Percentiles rank a stretch among this genome's conserved stretches.
Conservation (phyloP, 2,797 vertebrate species). For the Prunella strophiata region DNA sequence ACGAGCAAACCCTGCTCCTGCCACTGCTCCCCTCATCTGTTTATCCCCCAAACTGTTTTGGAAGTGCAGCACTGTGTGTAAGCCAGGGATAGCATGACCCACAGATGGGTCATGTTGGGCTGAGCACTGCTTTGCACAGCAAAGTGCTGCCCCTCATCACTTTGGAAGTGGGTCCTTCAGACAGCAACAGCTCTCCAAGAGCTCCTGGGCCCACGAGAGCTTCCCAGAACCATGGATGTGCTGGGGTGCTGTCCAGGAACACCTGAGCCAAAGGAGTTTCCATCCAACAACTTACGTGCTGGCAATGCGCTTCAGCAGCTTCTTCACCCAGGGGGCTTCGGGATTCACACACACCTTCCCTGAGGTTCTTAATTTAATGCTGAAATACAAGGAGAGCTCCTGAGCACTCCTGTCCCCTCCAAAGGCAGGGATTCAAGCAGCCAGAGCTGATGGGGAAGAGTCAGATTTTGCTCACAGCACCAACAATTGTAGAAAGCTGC, state of each 20-base stretch:
- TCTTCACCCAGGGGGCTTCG: constrained; percentile 43
- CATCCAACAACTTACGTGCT: constrained; percentile 21
- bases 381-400: not conserved
- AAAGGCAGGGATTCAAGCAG: no score
- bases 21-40: accelerated
- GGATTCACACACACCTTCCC: constrained; percentile 60
- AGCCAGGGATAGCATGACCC: accelerated
- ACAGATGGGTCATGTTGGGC: accelerated
- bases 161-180: not conserved
- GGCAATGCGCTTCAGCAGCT: constrained; percentile 60
- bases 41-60: accelerated
- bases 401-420: not conserved
- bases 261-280: not conserved
- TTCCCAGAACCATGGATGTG: accelerated
- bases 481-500: not conserved
- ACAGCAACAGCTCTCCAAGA: accelerated
- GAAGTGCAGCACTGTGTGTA: accelerated
- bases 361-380: constrained; percentile 12
- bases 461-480: accelerated
- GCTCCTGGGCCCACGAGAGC: accelerated
- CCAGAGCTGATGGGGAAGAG: no score
- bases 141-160: accelerated
- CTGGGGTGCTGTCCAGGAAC: not conserved
- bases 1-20: not conserved
- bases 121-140: accelerated